Evolutionary conservation across 2,113 vertebrate species (phyloP).

Genomic region (Odobenus rosmarus): DNA sequence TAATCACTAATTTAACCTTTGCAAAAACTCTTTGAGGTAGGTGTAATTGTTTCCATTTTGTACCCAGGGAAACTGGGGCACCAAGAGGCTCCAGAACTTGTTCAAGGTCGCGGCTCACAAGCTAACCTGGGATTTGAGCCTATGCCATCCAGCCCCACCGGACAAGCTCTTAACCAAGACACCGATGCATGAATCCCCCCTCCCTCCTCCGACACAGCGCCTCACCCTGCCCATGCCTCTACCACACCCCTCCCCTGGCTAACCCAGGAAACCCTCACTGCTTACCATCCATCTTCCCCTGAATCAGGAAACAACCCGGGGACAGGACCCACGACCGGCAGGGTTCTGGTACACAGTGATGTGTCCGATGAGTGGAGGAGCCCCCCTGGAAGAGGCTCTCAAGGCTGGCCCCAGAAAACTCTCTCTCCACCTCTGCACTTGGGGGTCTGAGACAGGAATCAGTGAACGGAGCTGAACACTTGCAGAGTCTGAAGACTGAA

Average conservation of each 20-base stretch:
- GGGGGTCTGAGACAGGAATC: not conserved
- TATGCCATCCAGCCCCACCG: no score
- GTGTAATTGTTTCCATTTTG: not conserved
- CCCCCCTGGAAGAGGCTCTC: not conserved
- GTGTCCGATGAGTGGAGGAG: not conserved
- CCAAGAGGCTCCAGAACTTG: not conserved
- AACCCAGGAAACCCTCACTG: not conserved
- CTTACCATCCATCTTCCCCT: not conserved
- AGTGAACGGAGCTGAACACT: not conserved
- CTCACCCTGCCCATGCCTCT: not conserved
- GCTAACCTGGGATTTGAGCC: not conserved
- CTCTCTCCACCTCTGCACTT: not conserved
- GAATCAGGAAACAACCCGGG: not conserved
- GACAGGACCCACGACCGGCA: not conserved
- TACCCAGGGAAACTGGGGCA: not conserved
- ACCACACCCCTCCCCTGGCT: not conserved
- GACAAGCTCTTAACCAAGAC: not conserved
- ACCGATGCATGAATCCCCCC: not conserved
- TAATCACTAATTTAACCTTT: not conserved
- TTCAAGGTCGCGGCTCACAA: not conserved
- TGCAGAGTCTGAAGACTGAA: not conserved
- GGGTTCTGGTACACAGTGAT: accelerated
- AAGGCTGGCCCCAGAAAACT: not conserved
- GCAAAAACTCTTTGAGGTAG: not conserved
- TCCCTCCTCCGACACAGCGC: not conserved